Base-by-base conservation (phyloP, 2,797 vertebrate species). In the Sardinella longiceps region DNA sequence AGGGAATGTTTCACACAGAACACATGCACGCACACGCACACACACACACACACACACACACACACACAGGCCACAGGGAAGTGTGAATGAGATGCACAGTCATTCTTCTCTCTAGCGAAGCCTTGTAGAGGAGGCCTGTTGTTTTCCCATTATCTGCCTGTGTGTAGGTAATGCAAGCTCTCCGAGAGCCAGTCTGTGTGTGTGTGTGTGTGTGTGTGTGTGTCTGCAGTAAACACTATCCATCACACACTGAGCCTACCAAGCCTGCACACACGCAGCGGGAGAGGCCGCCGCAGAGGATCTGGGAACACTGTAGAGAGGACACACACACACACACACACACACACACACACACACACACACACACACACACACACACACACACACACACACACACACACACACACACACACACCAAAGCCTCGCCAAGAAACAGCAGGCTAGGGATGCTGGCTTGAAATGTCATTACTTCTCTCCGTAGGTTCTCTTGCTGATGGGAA, bases 91-190 rank as follows among this genome's bases (percentile, higher is more conserved):
- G 70, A 77, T 39, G 70, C 66, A 33, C 28, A 37, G 66, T 70
- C 66, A 10, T 63, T n/a, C 58, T 63, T 63, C 63, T 77, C 37
- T 77, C 33, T 23, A 23, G 37, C 18, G 2, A 23, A 33, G 70
- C 70, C 33, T 37, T 77, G 70, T 43, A 77, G 70, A 77, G 70
- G 70, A 37, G 43, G 33, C 70, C 70, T 77, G 70, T 43, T 77
- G 70, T 77, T 77, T 74, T 77, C 28, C 70, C 70, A 77, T 77
- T 77, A 77, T 77, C 33, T 77, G 70, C 37, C 70, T 39, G 70
- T 23, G 33, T 77, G 37, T 15, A 53, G 51, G 51, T 53, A 53
- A 53, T 53, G 51, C 51, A 53, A 53, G 18, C 51, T 3, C 18
- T 6, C 51, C 51, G 2, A 53, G 51, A 20, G 37, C 37, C 20